Evolutionary conservation across 2,888 invertebrate genomes (phyloP), one percentile per base, ranked within the genome.

Genomic region (Cylloceria caligata): DNA sequence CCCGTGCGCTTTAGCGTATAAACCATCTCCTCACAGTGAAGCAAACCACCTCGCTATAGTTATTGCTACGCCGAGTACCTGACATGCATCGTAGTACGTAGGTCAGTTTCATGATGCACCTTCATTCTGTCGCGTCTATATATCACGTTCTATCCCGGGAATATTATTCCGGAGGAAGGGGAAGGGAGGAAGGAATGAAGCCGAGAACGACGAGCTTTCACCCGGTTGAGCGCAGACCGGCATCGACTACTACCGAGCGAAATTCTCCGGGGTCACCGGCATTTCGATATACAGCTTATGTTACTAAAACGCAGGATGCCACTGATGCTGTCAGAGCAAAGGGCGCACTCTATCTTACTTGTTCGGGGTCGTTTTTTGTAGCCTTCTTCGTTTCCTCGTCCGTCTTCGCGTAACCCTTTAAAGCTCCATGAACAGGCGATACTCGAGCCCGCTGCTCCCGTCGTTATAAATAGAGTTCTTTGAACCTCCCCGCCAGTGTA

Each of bases 401-500:
- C 34, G 16, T 60, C 60, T 34, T 60, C 60, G 30, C 30, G 30
- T 57, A 52, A 52, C 52, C 30, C 30, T 34, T 16, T 19, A n/a
- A n/a, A 30, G 13, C 30, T 30, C 55, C 27, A 57, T 16, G 60
- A 45, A 45, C 49, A 57, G 68, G 52, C 60, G 81, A 72, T 72
- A 45, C 73, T 64, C 62, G 42, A 52, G 49, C 52, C 65, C 42
- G 71, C 47, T 64, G 19, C 83, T 69, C 71, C 77, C 81, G 83
- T 87, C 85, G 83, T 88, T 85, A 86, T 88, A 87, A 87, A 87
- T 86, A 78, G 84, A 80, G 86, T 87, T 84, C 84, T 83, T 87
- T 84, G 86, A 87, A 84, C 85, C 71, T n/a, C n/a, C 76, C 55
- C 45, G 57, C 47, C 65, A 34, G 16, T 57, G 30, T 30, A 57